Percentiles rank a stretch among this genome's conserved stretches.
Evolutionary conservation across 92 coral and sea anemone species (phyloP).

Genomic region (Phymanthus crucifer): DNA sequence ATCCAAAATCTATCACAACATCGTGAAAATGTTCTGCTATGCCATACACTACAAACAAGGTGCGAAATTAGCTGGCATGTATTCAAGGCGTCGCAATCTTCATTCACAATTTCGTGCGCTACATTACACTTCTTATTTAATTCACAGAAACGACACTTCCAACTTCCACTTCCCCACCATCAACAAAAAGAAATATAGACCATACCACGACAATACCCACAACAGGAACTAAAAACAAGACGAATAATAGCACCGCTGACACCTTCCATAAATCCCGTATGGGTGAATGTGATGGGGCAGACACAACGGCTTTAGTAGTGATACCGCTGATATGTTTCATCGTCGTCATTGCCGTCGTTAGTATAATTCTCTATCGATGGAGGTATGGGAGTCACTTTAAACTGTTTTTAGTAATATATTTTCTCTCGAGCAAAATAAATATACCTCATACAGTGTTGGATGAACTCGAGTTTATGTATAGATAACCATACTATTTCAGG

Average conservation of each 20-base stretch:
- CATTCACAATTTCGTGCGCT: too few species aligned
- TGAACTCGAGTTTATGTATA: too few species aligned
- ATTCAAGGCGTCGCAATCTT: too few species aligned
- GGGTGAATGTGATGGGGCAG: background rate
- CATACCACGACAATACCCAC: background rate
- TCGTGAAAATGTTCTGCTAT: too few species aligned
- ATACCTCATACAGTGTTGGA: too few species aligned
- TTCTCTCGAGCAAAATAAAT: too few species aligned
- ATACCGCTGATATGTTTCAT: slow-evolving; percentile 9
- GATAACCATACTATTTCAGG: background rate
- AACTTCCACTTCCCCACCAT: background rate
- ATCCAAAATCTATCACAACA: too few species aligned
- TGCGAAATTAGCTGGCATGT: too few species aligned
- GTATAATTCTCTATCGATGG: background rate
- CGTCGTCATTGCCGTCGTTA: background rate
- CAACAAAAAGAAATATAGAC: background rate
- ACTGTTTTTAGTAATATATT: too few species aligned
- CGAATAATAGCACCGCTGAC: background rate
- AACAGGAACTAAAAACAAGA: background rate
- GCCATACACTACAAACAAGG: too few species aligned
- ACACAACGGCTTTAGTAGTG: background rate
- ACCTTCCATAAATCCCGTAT: background rate
- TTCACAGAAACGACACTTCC: background rate
- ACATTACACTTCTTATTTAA: too few species aligned
- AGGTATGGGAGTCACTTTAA: background rate